Conservation (phyloP, 1,140 invertebrate species). For the Dryas iulia region DNA sequence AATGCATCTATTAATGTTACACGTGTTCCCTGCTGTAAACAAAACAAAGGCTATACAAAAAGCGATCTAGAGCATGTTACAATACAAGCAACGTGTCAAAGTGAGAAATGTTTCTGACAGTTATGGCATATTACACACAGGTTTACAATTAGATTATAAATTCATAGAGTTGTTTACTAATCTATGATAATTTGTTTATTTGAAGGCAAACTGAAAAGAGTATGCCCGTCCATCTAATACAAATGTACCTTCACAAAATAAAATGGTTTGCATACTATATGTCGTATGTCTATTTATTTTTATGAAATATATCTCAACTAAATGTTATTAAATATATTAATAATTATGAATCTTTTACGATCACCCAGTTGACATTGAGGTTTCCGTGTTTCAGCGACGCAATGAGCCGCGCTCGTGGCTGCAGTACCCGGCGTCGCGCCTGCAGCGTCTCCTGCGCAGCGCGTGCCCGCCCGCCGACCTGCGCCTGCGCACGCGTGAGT, state of each 20-base stretch:
- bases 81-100: background rate
- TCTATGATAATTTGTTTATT: too few relatives aligned
- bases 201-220: too few relatives aligned
- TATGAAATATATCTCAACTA: too few relatives aligned
- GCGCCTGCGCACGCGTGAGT: constrained; percentile 16
- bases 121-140: background rate
- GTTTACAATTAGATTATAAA: background rate
- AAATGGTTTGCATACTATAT: too few relatives aligned
- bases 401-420: constrained; percentile 54
- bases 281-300: too few relatives aligned
- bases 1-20: background rate
- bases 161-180: background rate
- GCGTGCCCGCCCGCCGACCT: constrained; percentile 29
- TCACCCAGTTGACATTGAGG: background rate
- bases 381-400: constrained; percentile 35
- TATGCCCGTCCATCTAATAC: too few relatives aligned
- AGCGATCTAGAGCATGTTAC: background rate
- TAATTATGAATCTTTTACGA: too few relatives aligned
- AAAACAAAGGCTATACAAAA: background rate
- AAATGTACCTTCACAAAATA: too few relatives aligned
- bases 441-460: constrained; percentile 52
- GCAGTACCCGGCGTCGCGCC: constrained; percentile 60
- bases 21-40: background rate
- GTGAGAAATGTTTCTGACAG: background rate
- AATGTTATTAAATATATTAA: too few relatives aligned